Conservation (phyloP, 2,113 vertebrate species). For the Apteryx mantelli region DNA sequence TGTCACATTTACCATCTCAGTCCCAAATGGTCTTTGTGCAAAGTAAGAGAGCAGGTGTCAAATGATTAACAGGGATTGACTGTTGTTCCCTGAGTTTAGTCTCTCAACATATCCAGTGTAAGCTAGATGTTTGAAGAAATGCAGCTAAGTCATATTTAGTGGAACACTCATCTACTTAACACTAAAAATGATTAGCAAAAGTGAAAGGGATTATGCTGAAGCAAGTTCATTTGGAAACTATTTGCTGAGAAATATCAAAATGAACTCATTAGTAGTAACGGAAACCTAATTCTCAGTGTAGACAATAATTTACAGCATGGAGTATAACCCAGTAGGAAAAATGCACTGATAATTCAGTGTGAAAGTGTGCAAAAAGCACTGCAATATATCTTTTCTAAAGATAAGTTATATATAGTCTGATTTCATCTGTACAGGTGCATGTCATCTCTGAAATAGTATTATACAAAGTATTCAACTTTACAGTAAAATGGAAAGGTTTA, state of each 20-base stretch:
- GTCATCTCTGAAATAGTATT: slow-evolving; percentile 41
- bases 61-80: neutral
- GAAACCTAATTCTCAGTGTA: neutral
- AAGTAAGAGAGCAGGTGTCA: neutral
- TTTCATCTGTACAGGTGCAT: slow-evolving; percentile 26
- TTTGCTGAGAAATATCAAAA: neutral
- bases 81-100: neutral
- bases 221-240: neutral
- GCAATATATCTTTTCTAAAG: slow-evolving; percentile 19
- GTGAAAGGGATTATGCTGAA: neutral
- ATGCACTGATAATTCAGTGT: neutral
- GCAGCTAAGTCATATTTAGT: neutral
- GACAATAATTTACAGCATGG: neutral
- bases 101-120: neutral
- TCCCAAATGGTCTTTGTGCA: neutral
- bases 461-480: slow-evolving; percentile 29
- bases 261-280: neutral
- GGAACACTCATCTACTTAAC: neutral
- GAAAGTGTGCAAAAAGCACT: slow-evolving; percentile 19
- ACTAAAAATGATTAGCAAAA: neutral
- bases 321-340: neutral
- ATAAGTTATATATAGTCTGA: slow-evolving; percentile 31
- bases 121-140: neutral
- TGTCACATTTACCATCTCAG: neutral
- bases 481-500: neutral